Evolutionary conservation across 2,888 invertebrate species (phyloP).

Genomic region (Dolichopus griseipennis): DNA sequence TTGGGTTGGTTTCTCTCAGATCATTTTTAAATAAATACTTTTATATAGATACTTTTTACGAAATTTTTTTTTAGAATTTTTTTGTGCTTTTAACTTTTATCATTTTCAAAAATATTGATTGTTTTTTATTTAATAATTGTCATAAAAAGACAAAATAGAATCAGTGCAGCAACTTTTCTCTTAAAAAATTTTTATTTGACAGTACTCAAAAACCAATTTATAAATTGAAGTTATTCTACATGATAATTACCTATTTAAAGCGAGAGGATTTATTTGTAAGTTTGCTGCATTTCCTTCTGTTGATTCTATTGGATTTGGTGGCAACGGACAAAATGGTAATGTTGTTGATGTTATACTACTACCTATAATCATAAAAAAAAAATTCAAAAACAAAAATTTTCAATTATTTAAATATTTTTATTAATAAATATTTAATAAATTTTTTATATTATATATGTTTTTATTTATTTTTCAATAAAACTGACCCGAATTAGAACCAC

Average conservation of each 20-base stretch:
- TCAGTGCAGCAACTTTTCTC: too few species aligned
- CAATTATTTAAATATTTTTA: background rate
- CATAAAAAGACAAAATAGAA: too few species aligned
- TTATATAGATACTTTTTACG: too few species aligned
- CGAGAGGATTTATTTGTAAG: slow-evolving; percentile 9
- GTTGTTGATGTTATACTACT: slow-evolving; percentile 8
- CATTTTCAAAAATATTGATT: too few species aligned
- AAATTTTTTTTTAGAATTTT: too few species aligned
- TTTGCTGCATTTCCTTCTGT: background rate
- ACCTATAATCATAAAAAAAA: background rate
- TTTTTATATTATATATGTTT: background rate
- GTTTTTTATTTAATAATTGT: too few species aligned
- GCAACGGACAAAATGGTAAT: slow-evolving; percentile 7
- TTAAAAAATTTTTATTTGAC: too few species aligned
- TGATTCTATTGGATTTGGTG: slow-evolving; percentile 8
- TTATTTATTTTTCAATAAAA: background rate
- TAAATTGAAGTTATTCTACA: too few species aligned
- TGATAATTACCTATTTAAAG: slow-evolving; percentile 2
- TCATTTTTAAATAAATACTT: too few species aligned
- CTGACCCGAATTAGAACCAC: slow-evolving; percentile 8
- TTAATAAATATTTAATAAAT: background rate
- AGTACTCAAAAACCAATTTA: too few species aligned
- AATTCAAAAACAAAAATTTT: background rate
- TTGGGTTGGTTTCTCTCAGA: too few species aligned
- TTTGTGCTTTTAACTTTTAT: too few species aligned